Evolutionary conservation across 2,113 vertebrate genomes (phyloP).

Genomic region (Fulica atra): DNA sequence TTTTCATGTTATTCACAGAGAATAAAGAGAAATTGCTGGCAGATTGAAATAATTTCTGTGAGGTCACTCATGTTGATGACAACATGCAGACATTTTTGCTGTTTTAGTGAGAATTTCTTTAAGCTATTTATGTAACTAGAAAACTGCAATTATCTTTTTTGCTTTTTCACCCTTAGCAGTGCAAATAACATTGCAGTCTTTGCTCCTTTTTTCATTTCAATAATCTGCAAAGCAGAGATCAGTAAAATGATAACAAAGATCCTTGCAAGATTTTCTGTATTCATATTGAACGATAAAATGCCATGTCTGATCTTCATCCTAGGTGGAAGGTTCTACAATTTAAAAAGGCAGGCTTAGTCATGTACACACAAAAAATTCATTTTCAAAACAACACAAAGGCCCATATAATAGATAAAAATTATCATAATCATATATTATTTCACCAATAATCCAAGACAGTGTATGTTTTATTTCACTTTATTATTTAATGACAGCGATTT

Average conservation of each 20-base stretch:
- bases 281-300: neutral
- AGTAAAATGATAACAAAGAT: neutral
- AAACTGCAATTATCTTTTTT: neutral
- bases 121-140: slow-evolving; percentile 10
- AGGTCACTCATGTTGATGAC: slow-evolving; percentile 28
- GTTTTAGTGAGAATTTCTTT: slow-evolving; percentile 32
- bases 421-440: neutral
- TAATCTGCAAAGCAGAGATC: neutral
- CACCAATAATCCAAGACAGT: neutral
- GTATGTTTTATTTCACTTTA: neutral
- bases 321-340: neutral
- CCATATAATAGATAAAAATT: neutral
- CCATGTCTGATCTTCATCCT: neutral
- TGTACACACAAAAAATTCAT: neutral
- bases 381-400: neutral
- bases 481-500: neutral
- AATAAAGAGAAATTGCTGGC: slow-evolving; percentile 59
- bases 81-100: slow-evolving; percentile 52
- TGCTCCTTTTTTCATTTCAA: neutral
- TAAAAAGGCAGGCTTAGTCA: neutral
- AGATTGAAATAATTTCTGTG: slow-evolving; percentile 70
- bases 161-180: neutral
- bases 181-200: neutral
- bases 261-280: neutral
- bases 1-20: slow-evolving; percentile 37